Percentiles rank a stretch among this genome's conserved stretches.
phyloP scores from a whole-genome alignment of 2,888 invertebrate species.

The Ethmia dodecea region DNA sequence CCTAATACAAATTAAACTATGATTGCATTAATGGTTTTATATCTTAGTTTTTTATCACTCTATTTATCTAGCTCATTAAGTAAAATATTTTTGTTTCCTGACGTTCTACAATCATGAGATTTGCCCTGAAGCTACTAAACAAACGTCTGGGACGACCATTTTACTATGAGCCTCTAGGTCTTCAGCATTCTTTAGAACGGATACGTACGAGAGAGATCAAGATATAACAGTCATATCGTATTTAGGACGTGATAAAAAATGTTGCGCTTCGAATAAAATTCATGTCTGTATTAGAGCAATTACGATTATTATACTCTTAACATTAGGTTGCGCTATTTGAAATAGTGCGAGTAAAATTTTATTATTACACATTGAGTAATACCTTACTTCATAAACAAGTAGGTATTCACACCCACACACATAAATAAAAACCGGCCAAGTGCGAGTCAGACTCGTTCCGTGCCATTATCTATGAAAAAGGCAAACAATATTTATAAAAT shows the following conservation, averaged over 20 bases:
- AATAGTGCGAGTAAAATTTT: no score
- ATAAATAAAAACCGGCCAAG: no score
- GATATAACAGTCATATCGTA: background rate
- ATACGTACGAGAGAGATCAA: background rate
- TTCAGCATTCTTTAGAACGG: slow-evolving; percentile 7
- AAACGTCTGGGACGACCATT: slow-evolving; percentile 33
- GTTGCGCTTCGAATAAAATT: slow-evolving; percentile 37
- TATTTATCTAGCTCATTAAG: slow-evolving; percentile 13
- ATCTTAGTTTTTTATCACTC: no score
- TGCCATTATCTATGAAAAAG: no score
- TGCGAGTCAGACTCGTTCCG: no score
- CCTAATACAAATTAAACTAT: no score
- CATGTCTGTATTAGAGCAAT: slow-evolving; percentile 60
- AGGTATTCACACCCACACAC: no score
- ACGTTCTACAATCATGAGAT: slow-evolving; percentile 49
- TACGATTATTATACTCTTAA: slow-evolving; percentile 46
- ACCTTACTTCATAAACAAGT: no score
- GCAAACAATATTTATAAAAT: no score
- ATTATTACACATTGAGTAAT: no score
- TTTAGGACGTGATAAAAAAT: background rate
- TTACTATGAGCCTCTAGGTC: slow-evolving; percentile 24
- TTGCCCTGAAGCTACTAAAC: slow-evolving; percentile 48
- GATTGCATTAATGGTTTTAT: no score
- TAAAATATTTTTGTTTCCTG: slow-evolving; percentile 33
- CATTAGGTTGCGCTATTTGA: slow-evolving; percentile 10